Evolutionary conservation across 2,888 invertebrate species (phyloP), one percentile per base, ranked within the genome.

Genomic region (Physocephala rufipes): DNA sequence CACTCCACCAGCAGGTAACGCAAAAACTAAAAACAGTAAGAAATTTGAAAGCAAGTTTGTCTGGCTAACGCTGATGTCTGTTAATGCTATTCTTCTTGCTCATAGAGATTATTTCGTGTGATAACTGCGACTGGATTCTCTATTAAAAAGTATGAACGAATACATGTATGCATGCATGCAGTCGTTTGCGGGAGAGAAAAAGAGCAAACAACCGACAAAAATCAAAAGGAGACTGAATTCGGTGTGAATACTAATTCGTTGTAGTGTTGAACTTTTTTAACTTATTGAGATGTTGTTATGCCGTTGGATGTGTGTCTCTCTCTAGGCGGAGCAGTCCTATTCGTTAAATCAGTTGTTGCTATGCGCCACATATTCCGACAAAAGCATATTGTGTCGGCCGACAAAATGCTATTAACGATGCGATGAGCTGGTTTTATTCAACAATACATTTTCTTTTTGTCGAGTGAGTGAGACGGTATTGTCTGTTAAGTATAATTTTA

Each of bases 261-360:
- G n/a, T n/a, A n/a, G 2, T 26, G 58, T 26, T 15, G 58, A 4
- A 58, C 58, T 28, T 13, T 24, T 58, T 15, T 58, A 15, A 4
- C 15, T 5, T 15, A 28, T 26, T 15, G 26, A 24, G 15, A 28
- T 12, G 24, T 2, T 26, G 55, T n/a, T n/a, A 36, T 36, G 9
- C 36, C 5, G 5, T 15, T 21, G n/a, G n/a, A 53, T 24, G 21
- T 58, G 58, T 24, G 26, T 24, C 13, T 24, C 24, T 24, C 24
- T 58, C 26, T 28, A 58, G 58, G 19, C 24, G 9, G 36, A 36
- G 58, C 16, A 61, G 16, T 28, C 30, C 47, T 59, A n/a, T n/a
- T n/a, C n/a, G n/a, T n/a, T n/a, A n/a, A n/a, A n/a, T n/a, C n/a
- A 47, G 47, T 67, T 59, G 59, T 67, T 49, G 61, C 59, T 28